phyloP scores from a whole-genome alignment of 1,140 invertebrate species.

The Tetraneura akinire region DNA sequence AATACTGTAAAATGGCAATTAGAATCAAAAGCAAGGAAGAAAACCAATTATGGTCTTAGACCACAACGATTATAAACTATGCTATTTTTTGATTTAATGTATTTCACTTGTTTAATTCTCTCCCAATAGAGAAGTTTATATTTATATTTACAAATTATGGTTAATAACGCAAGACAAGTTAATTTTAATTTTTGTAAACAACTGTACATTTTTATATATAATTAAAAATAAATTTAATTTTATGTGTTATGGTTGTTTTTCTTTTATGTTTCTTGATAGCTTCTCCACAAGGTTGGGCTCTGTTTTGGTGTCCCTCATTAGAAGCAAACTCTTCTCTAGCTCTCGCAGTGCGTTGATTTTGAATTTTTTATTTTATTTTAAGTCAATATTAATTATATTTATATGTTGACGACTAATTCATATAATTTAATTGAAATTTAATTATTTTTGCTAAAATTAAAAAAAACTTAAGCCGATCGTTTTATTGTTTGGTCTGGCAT shows the following conservation, averaged over 20 bases:
- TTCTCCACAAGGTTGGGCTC: constrained; percentile 62
- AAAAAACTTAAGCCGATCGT: constrained; percentile 46
- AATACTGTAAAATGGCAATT: not conserved
- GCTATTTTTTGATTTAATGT: constrained; percentile 18
- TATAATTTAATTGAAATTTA: not conserved
- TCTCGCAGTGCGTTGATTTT: constrained; percentile 51
- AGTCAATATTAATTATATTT: not conserved
- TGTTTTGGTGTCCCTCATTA: constrained; percentile 65
- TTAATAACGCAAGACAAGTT: constrained; percentile 40
- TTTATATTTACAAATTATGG: constrained; percentile 27
- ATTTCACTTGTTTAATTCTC: constrained; percentile 35
- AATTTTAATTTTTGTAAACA: constrained; percentile 44
- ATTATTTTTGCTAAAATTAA: constrained; percentile 53
- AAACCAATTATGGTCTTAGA: constrained; percentile 44
- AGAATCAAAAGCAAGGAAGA: constrained; percentile 11
- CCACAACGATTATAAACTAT: constrained; percentile 27
- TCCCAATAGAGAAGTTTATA: constrained; percentile 46
- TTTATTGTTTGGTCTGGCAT: constrained; percentile 48
- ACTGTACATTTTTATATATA: constrained; percentile 51
- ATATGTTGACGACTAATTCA: not conserved
- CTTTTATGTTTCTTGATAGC: constrained; percentile 50
- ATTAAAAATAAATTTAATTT: constrained; percentile 46
- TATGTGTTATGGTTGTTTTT: constrained; percentile 49
- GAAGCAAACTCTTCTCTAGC: constrained; percentile 51
- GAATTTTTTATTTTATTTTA: not conserved